phyloP scores from a whole-genome alignment of 2,888 invertebrate genomes.

The Caenorhabditis panamensis region DNA sequence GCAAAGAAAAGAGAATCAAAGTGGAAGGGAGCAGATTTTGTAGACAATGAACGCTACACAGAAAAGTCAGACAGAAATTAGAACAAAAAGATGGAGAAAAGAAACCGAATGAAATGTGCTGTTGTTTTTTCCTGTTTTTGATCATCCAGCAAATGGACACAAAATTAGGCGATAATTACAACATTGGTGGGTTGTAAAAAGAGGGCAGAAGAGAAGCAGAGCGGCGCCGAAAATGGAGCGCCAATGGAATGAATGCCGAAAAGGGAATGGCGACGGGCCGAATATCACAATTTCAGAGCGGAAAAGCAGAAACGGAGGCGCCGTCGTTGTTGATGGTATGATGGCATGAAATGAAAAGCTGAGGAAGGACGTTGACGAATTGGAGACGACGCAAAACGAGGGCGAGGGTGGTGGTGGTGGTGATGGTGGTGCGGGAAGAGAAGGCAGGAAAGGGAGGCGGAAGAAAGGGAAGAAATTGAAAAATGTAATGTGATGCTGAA shows the following conservation, averaged over 20 bases:
- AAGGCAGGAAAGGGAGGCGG: not conserved
- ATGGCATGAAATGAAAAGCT: conserved; percentile 12
- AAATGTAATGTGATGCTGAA: conserved; percentile 65
- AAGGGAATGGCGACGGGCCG: not conserved
- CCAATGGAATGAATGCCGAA: conserved; percentile 6
- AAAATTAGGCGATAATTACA: conserved; percentile 54
- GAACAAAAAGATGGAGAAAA: conserved; percentile 17
- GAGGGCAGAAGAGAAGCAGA: conserved; percentile 11
- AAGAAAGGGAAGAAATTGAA: conserved; percentile 45
- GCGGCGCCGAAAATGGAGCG: not conserved
- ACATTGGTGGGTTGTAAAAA: conserved; percentile 15
- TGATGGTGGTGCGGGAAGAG: not conserved
- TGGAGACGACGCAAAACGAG: conserved; percentile 6
- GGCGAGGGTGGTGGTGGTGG: conserved; percentile 4
- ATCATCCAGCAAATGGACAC: conserved; percentile 45
- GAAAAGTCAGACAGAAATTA: too few species aligned
- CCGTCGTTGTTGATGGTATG: conserved; percentile 8
- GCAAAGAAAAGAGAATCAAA: not conserved
- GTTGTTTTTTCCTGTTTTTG: conserved; percentile 49
- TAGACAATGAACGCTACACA: too few species aligned
- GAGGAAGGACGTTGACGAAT: conserved; percentile 8
- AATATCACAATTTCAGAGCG: conserved; percentile 9
- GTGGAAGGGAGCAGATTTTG: too few species aligned
- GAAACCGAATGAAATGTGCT: conserved; percentile 29
- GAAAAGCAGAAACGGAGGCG: not conserved